phyloP scores from a whole-genome alignment of 2,888 invertebrate species.

The Trachelus stipa region DNA sequence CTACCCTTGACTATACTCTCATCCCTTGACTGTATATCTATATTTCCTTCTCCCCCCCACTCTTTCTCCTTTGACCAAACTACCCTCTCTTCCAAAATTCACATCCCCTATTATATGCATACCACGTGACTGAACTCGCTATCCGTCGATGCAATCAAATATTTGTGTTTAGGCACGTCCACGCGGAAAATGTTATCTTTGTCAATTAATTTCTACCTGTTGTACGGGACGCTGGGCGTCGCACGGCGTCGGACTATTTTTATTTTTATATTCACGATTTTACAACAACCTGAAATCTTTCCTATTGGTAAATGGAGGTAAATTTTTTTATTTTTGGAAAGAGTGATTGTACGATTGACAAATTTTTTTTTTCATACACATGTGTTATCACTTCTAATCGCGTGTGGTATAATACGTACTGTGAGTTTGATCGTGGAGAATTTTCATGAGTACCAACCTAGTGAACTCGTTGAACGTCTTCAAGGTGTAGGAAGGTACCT shows the following conservation, averaged over 20 bases:
- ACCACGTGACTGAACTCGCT: constrained; percentile 19
- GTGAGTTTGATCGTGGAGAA: not conserved
- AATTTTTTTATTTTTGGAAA: not conserved
- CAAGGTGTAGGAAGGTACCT: constrained; percentile 10
- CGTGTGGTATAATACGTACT: not conserved
- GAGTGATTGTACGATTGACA: too few species aligned
- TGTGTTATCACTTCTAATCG: not conserved
- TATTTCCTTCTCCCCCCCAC: constrained; percentile 22
- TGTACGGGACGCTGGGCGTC: constrained; percentile 43
- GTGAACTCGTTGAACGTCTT: not conserved
- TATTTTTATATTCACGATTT: not conserved
- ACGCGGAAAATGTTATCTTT: constrained; percentile 64
- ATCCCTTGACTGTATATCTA: constrained; percentile 25
- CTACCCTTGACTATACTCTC: constrained; percentile 13
- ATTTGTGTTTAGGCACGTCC: constrained; percentile 61
- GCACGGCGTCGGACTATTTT: not conserved
- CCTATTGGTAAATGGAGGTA: not conserved
- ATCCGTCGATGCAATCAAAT: constrained; percentile 50
- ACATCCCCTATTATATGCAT: constrained; percentile 10
- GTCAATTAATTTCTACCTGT: constrained; percentile 65
- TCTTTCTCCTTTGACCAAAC: constrained; percentile 9
- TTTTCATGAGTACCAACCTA: not conserved
- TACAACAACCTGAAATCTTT: not conserved
- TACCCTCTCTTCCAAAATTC: constrained; percentile 13
- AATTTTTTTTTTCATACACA: not conserved